Conservation (phyloP, 2,888 invertebrate species). For the Hydraecia micacea region DNA sequence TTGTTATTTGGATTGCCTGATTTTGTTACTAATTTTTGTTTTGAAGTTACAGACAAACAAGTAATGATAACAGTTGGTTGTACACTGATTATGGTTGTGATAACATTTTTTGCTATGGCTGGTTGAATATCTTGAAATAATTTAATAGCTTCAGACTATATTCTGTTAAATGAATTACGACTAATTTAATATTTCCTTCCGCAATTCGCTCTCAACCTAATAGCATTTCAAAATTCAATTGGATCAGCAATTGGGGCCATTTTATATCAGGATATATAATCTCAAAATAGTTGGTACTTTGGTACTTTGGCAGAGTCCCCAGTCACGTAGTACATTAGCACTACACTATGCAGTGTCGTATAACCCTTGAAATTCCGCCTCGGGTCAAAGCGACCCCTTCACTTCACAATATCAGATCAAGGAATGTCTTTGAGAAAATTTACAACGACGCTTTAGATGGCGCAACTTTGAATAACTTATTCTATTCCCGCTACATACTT, state of each 20-base stretch:
- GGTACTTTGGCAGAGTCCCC: constrained; percentile 65
- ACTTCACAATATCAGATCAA: constrained; percentile 76
- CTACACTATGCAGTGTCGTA: constrained; percentile 74
- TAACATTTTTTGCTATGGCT: neutral
- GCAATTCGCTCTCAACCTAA: constrained; percentile 38
- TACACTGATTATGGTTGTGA: neutral
- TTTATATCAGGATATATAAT: constrained; percentile 69
- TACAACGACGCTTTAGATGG: constrained; percentile 69
- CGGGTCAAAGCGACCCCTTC: constrained; percentile 77
- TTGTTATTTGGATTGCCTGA: neutral
- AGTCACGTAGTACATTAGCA: constrained; percentile 82
- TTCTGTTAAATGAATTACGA: neutral
- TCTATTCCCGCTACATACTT: constrained; percentile 51
- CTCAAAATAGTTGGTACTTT: constrained; percentile 63
- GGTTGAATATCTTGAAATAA: neutral
- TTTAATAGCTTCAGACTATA: neutral
- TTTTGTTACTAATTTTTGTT: neutral
- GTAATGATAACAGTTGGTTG: neutral
- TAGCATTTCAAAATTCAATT: constrained; percentile 68
- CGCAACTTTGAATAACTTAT: constrained; percentile 65
- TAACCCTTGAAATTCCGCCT: constrained; percentile 73
- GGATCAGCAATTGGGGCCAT: constrained; percentile 64
- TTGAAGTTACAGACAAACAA: neutral
- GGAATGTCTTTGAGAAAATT: constrained; percentile 74
- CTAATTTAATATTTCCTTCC: constrained; percentile 1